Evolutionary conservation across 2,888 invertebrate genomes (phyloP).

Genomic region (Digitonthophagus gazella): DNA sequence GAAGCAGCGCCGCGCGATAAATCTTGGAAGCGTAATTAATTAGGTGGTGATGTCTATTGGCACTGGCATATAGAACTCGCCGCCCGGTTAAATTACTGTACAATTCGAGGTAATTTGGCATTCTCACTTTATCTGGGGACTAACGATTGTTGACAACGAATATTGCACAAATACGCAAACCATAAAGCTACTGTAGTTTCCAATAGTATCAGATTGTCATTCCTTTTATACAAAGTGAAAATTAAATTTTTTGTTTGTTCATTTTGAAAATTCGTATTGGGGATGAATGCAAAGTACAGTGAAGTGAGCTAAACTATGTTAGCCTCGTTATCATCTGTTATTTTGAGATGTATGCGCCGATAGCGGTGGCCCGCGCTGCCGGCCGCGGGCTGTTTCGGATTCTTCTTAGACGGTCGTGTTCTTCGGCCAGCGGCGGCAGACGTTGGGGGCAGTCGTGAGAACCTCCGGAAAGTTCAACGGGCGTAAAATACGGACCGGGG

Average conservation of each 20-base stretch:
- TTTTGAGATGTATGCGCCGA: slow-evolving; percentile 1
- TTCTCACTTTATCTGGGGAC: not conserved
- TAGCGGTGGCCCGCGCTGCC: not conserved
- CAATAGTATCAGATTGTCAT: no score
- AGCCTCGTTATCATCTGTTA: slow-evolving; percentile 4
- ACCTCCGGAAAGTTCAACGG: slow-evolving; percentile 27
- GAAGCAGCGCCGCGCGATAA: not conserved
- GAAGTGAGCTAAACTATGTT: slow-evolving; percentile 5
- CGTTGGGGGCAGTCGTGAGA: slow-evolving; percentile 30
- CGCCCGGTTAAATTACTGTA: not conserved
- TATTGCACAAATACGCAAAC: no score
- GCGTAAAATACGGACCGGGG: slow-evolving; percentile 38
- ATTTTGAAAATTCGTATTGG: no score
- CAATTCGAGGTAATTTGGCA: not conserved
- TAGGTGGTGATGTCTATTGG: not conserved
- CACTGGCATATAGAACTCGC: not conserved
- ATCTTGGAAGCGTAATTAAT: not conserved
- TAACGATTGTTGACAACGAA: no score
- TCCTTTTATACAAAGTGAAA: no score
- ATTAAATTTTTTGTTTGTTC: not conserved
- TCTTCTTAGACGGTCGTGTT: slow-evolving; percentile 4
- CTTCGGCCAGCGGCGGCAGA: slow-evolving; percentile 8
- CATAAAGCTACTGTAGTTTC: no score
- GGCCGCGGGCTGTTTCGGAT: slow-evolving; percentile 9
- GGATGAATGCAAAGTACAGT: not conserved